Base-by-base conservation (phyloP, 2,797 vertebrate genomes). In the Sternarchorhynchus goeldii region DNA sequence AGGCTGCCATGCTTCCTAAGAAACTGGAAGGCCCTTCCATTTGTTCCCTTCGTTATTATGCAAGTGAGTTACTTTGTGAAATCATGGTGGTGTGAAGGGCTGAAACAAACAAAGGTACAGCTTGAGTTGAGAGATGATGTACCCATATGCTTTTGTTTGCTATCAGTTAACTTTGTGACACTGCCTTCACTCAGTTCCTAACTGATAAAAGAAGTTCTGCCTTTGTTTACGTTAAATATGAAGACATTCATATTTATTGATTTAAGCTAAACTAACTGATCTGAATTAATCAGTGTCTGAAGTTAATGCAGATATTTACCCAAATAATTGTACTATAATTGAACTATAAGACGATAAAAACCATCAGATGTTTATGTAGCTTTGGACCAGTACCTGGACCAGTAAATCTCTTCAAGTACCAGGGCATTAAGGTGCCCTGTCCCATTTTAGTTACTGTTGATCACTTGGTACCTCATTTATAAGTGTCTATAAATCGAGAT, bases 201-300 rank as follows among this genome's bases (percentile, higher is more conserved):
- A 45, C 21, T 14, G 12, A 10, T 59, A 21, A 5, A 62, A 36
- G 45, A 39, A 55, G 20, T 6, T 5, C 6, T 73, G 20, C 53
- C 7, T 20, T 39, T 75, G 81, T 72, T 82, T 82, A 78, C 62
- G 12, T 75, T 45, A 20, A 67, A 31, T 16, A 41, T 64, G 64
- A 57, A 72, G 17, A 62, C 76, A 31, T 50, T 62, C 21, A 21
- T 31, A 16, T 41, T 32, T 57, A 3, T 58, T 75, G 29, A 45
- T 76, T 76, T 62, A 66, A 59, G 20, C 12, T 66, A 4, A 64
- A 16, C 1, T 41, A 41, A 12, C 18, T 66, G 14, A 73, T 36
- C 41, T 45, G 41, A 25, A 45, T 66, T 65, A 68, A 71, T 59
- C 29, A 55, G 32, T 20, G 65, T 32, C 31, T 60, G 36, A 16